Base-by-base conservation (phyloP, 1,140 invertebrate genomes). In the Kradibia gibbosae region DNA sequence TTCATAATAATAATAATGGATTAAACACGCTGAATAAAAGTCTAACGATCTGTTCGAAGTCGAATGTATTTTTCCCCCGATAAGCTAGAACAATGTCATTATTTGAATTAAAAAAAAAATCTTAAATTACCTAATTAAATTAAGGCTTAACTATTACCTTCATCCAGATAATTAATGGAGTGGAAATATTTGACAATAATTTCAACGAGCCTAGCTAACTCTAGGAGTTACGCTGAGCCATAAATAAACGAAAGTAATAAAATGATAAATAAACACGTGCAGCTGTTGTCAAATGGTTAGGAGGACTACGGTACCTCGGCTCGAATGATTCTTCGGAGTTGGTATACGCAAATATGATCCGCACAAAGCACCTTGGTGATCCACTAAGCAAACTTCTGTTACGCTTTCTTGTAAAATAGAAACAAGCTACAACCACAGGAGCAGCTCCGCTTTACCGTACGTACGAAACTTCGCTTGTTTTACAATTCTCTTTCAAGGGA, bases 361-460 rank as follows among this genome's bases (percentile, higher is more conserved):
- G 20, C 57, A 28, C 42, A 78, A 78, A 53, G 62, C 76, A 53
- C 22, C 45, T 67, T 65, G 39, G 57, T 1, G 15, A 20, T 36
- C 60, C 76, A 4, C 60, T 50, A 53, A 67, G 48, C 62, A 78
- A 78, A 78, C 76, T 78, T 78, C 34, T 20, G 62, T 28, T n/a
- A 1, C 13, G 48, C 48, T 34, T 55, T 3, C 76, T 53, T 13
- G 39, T 50, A 25, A 48, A 53, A 8, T 17, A 45, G 22, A 67
- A 67, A 78, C 62, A 78, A 78, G 42, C 20, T 25, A 20, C 28
- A 50, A 53, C 76, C 74, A 25, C 48, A 45, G 11, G 73, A 42
- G 7, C 17, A n/a, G 4, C 71, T 74, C 50, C 34, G 48, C 36
- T 25, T n/a, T 72, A 39, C 34, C 55, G 13, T 25, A 25, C 13